phyloP scores from a whole-genome alignment of 2,888 invertebrate genomes.

The Ormyrus labotus region DNA sequence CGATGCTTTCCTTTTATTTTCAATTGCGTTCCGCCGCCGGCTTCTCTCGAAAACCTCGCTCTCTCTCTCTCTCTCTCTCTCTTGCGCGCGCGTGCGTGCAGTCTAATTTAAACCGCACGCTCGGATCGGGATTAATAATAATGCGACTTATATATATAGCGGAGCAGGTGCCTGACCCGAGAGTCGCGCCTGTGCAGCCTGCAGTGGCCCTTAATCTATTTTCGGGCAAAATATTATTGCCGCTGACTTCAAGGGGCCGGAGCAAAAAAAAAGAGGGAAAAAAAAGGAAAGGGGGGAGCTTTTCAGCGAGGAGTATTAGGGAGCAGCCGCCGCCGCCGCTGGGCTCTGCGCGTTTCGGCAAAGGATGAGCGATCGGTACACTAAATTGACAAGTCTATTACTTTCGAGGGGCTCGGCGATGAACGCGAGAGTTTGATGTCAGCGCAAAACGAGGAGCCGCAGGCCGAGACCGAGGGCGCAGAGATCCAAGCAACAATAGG shows the following conservation, averaged over 20 bases:
- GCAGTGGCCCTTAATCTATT: constrained; percentile 29
- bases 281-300: no score
- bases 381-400: constrained; percentile 20
- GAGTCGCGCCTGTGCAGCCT: neutral
- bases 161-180: constrained; percentile 8
- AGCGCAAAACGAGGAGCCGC: constrained; percentile 59
- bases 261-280: no score
- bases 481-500: constrained; percentile 60
- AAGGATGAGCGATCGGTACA: constrained; percentile 9
- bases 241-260: no score
- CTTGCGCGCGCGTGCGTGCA: neutral
- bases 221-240: constrained; percentile 27
- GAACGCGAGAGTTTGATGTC: constrained; percentile 65
- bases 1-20: neutral
- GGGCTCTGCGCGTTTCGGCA: neutral
- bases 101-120: constrained; percentile 27
- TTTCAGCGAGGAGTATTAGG: no score
- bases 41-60: no score
- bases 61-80: no score
- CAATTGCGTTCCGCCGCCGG: neutral
- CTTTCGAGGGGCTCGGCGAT: constrained; percentile 1
- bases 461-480: constrained; percentile 46
- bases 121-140: constrained; percentile 37
- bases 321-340: no score
- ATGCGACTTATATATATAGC: neutral